phyloP scores from a whole-genome alignment of 2,888 invertebrate genomes.

The Noctuana brunneofusca region DNA sequence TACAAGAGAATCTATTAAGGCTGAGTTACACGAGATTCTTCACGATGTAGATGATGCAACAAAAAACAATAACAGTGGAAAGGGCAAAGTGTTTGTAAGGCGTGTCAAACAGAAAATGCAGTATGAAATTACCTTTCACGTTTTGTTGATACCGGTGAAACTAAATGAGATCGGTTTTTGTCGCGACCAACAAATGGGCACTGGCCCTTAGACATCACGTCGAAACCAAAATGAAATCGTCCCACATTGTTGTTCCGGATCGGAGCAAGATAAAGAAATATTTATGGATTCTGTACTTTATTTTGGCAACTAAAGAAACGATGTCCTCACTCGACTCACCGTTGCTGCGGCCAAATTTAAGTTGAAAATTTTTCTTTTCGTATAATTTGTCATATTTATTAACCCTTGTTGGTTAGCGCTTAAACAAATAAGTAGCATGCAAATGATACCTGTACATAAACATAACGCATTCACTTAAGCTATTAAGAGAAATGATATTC shows the following conservation, averaged over 20 bases:
- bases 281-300: constrained; percentile 41
- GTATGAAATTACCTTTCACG: constrained; percentile 81
- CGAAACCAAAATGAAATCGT: constrained; percentile 58
- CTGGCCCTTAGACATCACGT: constrained; percentile 54
- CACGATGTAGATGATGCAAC: constrained; percentile 26
- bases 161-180: constrained; percentile 77
- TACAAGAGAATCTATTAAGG: constrained; percentile 19
- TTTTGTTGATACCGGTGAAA: constrained; percentile 70
- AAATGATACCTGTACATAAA: too few relatives aligned
- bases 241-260: constrained; percentile 43
- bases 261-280: constrained; percentile 41
- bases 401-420: background rate
- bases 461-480: too few relatives aligned
- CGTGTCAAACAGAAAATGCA: constrained; percentile 76
- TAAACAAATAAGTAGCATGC: too few relatives aligned
- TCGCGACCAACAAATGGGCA: constrained; percentile 42
- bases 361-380: constrained; percentile 45
- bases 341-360: constrained; percentile 27
- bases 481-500: too few relatives aligned
- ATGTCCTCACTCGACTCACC: constrained; percentile 8
- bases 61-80: constrained; percentile 66
- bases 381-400: background rate
- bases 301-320: constrained; percentile 35
- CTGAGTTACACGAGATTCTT: constrained; percentile 14
- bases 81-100: constrained; percentile 72